Base-by-base conservation (phyloP, 1,140 invertebrate species). In the Eufriesea mexicana region DNA sequence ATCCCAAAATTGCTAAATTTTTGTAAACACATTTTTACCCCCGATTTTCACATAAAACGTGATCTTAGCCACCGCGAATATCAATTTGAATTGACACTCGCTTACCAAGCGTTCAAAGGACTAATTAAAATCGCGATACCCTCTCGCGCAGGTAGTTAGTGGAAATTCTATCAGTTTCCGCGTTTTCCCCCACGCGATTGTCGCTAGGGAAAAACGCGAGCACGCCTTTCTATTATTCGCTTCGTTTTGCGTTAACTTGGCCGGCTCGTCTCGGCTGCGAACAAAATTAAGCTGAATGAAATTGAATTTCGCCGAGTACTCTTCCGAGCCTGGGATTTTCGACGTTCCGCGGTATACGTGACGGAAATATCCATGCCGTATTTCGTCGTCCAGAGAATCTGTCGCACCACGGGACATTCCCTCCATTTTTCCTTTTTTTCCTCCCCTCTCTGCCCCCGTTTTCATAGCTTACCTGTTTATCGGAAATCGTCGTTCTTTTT, bases 231-330 rank as follows among this genome's bases (percentile, higher is more conserved):
- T 16, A 25, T 59, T 59, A 59, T 59, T 45, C 51, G 10, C 8
- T 45, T 18, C 23, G 72, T 74, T 74, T 74, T 74, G 54, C 72
- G 42, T 59, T 18, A 42, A 73, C 35, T 59, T 59, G 9, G 6
- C 23, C 35, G n/a, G 5, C 51, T 10, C 54, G 20, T 45, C 55
- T 57, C 71, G 7, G 10, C 12, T 6, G 10, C 59, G 9, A 76
- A 76, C 16, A 8, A 28, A 76, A 64, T 76, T 64, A 76, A 64
- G 61, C 18, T 45, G 16, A 64, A 76, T 51, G 25, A 76, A 76
- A 76, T 76, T 64, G 59, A 64, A 62, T 49, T 62, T 75, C 73
- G 35, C 55, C 5, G 45, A 51, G 25, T 9, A 28, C 68, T 51
- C 68, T 68, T 47, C 16, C 66, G 12, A 16, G 35, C 42, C 28